Conservation (phyloP, 2,888 invertebrate species). For the Caenorhabditis parvicauda region DNA sequence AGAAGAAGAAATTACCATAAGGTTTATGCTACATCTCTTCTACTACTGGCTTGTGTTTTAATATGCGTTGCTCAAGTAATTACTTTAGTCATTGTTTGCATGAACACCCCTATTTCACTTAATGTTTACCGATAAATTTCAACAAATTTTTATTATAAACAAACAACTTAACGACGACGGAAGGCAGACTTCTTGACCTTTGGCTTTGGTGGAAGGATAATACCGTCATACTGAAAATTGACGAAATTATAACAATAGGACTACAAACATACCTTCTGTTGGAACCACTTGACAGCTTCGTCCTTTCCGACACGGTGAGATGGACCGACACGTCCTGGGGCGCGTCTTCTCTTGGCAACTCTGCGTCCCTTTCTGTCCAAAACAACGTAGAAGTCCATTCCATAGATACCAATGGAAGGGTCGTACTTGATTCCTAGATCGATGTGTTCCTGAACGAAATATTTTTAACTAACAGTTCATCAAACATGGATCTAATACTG, state of each 20-base stretch:
- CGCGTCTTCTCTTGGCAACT: slow-evolving; percentile 88
- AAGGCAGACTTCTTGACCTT: slow-evolving; percentile 39
- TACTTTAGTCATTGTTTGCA: no score
- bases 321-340: slow-evolving; percentile 87
- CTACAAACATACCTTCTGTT: slow-evolving; percentile 76
- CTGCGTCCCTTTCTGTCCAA: slow-evolving; percentile 95
- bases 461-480: not conserved
- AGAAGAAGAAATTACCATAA: no score
- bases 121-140: slow-evolving; percentile 20
- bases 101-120: no score
- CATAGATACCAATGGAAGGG: slow-evolving; percentile 97
- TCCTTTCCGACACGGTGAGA: slow-evolving; percentile 90
- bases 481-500: no score
- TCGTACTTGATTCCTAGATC: slow-evolving; percentile 98
- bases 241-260: not conserved
- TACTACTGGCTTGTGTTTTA: no score
- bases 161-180: slow-evolving; percentile 31
- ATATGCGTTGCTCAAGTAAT: no score
- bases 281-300: slow-evolving; percentile 99
- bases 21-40: no score
- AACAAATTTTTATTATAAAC: slow-evolving; percentile 30
- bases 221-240: slow-evolving; percentile 79
- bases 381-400: slow-evolving; percentile 98
- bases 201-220: slow-evolving; percentile 82
- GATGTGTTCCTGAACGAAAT: slow-evolving; percentile 78